phyloP scores from a whole-genome alignment of 2,888 invertebrate species.

The Lomographa bimaculata region DNA sequence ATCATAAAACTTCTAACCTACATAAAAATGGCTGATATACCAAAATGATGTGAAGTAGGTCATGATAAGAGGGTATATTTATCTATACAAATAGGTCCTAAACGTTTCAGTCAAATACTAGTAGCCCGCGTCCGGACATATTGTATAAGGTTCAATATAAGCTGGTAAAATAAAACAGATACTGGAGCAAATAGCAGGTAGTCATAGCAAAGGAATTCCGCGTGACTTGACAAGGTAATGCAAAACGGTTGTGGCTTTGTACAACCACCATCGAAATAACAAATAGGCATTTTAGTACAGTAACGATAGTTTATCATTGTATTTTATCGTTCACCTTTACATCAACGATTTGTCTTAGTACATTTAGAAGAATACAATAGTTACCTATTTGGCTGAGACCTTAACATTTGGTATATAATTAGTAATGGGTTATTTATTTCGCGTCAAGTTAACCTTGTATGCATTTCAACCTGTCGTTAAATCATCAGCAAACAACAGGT shows the following conservation, averaged over 20 bases:
- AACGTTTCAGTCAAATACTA: too few relatives aligned
- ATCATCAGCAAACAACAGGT: slow-evolving; percentile 8
- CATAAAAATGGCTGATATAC: too few relatives aligned
- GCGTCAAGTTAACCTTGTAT: slow-evolving; percentile 9
- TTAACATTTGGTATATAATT: slow-evolving; percentile 18
- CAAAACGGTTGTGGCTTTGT: not conserved
- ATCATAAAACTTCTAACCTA: too few relatives aligned
- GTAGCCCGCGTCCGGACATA: too few relatives aligned
- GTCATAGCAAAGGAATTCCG: too few relatives aligned
- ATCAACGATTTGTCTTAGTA: slow-evolving; percentile 16
- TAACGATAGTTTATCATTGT: slow-evolving; percentile 4
- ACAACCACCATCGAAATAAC: slow-evolving; percentile 5
- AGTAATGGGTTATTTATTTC: slow-evolving; percentile 16
- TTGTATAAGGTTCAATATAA: too few relatives aligned
- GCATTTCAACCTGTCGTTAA: slow-evolving; percentile 8
- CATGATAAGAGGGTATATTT: too few relatives aligned
- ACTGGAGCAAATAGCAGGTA: too few relatives aligned
- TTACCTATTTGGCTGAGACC: slow-evolving; percentile 10
- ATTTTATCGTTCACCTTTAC: slow-evolving; percentile 19
- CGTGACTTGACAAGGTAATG: not conserved
- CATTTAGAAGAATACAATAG: slow-evolving; percentile 15
- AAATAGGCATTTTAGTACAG: slow-evolving; percentile 7
- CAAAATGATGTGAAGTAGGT: too few relatives aligned
- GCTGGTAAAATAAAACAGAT: too few relatives aligned
- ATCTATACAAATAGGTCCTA: too few relatives aligned